Base-by-base conservation (phyloP, 2,797 vertebrate species). In the Sebastes taczanowskii region DNA sequence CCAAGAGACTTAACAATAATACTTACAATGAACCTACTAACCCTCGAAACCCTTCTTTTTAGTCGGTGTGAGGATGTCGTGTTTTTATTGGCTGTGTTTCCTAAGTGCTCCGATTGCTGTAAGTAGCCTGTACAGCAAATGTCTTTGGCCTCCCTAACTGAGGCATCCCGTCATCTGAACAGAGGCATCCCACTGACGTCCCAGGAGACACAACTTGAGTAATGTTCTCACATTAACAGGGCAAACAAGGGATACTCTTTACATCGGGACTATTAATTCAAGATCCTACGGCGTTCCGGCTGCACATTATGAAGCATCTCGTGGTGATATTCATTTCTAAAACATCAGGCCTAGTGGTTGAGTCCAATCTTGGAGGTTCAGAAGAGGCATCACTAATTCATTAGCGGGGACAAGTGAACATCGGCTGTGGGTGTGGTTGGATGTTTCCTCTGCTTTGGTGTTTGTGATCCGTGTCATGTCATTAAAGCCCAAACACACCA, bases 21-120 rank as follows among this genome's bases (percentile, higher is more conserved):
- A 83, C 83, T 86, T 77, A 95, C 92, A 94, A 94, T 91, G 91
- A 91, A 94, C 74, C 89, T 78, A 83, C 71, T 94, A 95, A 95
- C 93, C 95, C 93, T 83, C 60, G 71, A 94, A 94, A 88, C 87
- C 81, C 79, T 84, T 89, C 80, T 86, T 89, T 93, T 94, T 87
- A 86, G 84, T 90, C 88, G 53, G 80, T 86, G 83, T 88, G 88
- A 88, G 87, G 83, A 90, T 91, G 91, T 91, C 61, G 35, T 94
- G 91, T 94, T 93, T 89, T 92, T 91, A 86, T 92, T 92, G 93
- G 92, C 94, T 79, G 84, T 81, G 89, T 92, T 90, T 84, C 70
- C 82, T 78, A 81, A 90, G 85, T 87, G 90, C 82, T 90, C 71
- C 30, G 55, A 80, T 78, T 88, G 89, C 82, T 88, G 82, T 88